Evolutionary conservation across 2,888 invertebrate species (phyloP).

Genomic region (Cephus pygmeus): DNA sequence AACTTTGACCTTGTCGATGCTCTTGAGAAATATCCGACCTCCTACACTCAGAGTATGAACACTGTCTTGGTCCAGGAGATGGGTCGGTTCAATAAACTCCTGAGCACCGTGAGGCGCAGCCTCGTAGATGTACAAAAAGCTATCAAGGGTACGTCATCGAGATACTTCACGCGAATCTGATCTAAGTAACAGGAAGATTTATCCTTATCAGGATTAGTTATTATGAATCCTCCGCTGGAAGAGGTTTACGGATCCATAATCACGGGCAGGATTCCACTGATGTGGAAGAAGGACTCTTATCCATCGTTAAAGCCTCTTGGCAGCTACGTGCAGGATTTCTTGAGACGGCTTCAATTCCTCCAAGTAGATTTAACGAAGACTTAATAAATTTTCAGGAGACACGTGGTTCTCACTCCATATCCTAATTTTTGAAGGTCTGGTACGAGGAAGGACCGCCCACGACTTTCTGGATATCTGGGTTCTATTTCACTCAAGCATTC

Average conservation of each 20-base stretch:
- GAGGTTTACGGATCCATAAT: slow-evolving; percentile 87
- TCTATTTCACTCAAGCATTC: slow-evolving; percentile 96
- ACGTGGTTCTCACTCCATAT: neutral
- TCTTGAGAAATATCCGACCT: slow-evolving; percentile 78
- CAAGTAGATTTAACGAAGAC: slow-evolving; percentile 71
- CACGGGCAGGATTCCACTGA: slow-evolving; percentile 83
- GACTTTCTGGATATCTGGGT: slow-evolving; percentile 93
- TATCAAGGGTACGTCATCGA: slow-evolving; percentile 78
- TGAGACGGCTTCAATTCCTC: slow-evolving; percentile 84
- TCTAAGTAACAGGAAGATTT: neutral
- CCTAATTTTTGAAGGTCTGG: slow-evolving; percentile 75
- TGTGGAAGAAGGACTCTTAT: slow-evolving; percentile 90
- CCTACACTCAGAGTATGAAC: slow-evolving; percentile 90
- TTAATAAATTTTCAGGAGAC: slow-evolving; percentile 13
- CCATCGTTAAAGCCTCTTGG: slow-evolving; percentile 93
- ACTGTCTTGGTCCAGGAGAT: slow-evolving; percentile 91
- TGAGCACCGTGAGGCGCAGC: slow-evolving; percentile 79
- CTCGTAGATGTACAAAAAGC: slow-evolving; percentile 87
- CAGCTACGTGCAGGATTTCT: slow-evolving; percentile 86
- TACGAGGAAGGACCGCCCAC: slow-evolving; percentile 82
- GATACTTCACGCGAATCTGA: neutral
- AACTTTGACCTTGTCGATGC: slow-evolving; percentile 77
- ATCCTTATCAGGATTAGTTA: slow-evolving; percentile 77
- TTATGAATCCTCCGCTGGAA: slow-evolving; percentile 87
- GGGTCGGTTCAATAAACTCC: slow-evolving; percentile 80